These are phyloP conservation scores for Physocephala rufipes DNA, from an alignment of 2,888 invertebrate species.

Conservation along the genomic window DNA sequence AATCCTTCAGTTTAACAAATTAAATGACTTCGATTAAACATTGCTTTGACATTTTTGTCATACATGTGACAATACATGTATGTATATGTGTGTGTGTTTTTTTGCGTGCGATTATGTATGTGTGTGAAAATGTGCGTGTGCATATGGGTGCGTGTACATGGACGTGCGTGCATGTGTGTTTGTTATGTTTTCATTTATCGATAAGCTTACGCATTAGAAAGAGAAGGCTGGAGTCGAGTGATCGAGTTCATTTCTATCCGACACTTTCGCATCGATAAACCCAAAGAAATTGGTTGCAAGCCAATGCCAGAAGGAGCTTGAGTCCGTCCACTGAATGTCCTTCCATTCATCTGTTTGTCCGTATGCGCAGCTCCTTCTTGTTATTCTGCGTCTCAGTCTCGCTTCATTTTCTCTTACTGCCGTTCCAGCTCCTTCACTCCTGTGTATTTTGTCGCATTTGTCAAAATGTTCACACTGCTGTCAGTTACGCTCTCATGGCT, in stretches of 20 bases:
- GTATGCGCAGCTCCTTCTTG: too few species aligned
- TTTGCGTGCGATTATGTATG: background rate
- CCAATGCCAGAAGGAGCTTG: background rate
- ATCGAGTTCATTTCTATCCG: too few species aligned
- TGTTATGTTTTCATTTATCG: too few species aligned
- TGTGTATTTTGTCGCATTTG: slow-evolving; percentile 5
- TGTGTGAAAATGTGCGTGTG: background rate
- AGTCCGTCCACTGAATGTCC: background rate
- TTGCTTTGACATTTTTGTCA: slow-evolving; percentile 39
- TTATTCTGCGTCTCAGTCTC: background rate
- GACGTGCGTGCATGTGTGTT: too few species aligned
- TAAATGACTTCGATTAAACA: slow-evolving; percentile 58
- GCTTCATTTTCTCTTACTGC: background rate
- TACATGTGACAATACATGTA: background rate
- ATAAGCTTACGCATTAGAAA: too few species aligned
- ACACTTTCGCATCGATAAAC: too few species aligned
- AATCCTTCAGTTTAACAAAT: slow-evolving; percentile 65
- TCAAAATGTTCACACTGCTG: slow-evolving; percentile 15
- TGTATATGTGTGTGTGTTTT: slow-evolving; percentile 1
- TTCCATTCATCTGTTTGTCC: background rate
- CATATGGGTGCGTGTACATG: background rate
- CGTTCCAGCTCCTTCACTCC: background rate
- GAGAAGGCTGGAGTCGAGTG: too few species aligned
- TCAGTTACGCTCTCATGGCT: background rate
- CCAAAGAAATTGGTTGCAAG: slow-evolving; percentile 4